phyloP scores from a whole-genome alignment of 2,888 invertebrate genomes.

The Morpho helenor region DNA sequence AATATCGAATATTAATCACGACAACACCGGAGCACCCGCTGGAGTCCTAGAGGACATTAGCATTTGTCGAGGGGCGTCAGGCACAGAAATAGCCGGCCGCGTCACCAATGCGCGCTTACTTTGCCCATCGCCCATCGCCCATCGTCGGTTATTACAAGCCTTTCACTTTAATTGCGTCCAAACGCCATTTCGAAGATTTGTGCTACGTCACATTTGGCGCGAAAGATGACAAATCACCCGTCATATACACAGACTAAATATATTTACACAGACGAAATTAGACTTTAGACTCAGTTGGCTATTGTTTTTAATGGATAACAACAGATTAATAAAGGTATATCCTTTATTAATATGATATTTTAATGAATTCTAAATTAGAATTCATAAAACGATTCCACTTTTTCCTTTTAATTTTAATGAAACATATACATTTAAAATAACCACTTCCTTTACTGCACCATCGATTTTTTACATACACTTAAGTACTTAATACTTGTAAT shows the following conservation, averaged over 20 bases:
- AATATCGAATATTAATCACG: slow-evolving; percentile 32
- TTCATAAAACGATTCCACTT: too few species aligned
- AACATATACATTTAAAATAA: too few species aligned
- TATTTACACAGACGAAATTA: not conserved
- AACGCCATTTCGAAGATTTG: slow-evolving; percentile 68
- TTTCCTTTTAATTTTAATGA: too few species aligned
- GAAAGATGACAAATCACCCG: slow-evolving; percentile 55
- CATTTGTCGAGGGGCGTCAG: slow-evolving; percentile 72
- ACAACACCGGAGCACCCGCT: slow-evolving; percentile 39
- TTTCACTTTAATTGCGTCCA: slow-evolving; percentile 59
- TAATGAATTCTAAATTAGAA: too few species aligned
- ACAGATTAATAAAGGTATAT: too few species aligned
- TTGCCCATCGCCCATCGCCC: slow-evolving; percentile 29
- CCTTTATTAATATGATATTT: too few species aligned
- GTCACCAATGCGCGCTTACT: slow-evolving; percentile 68
- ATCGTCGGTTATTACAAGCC: slow-evolving; percentile 70
- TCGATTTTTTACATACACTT: too few species aligned
- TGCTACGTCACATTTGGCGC: slow-evolving; percentile 67
- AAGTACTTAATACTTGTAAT: too few species aligned
- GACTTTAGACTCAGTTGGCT: too few species aligned
- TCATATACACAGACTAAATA: slow-evolving; percentile 21
- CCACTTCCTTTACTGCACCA: too few species aligned
- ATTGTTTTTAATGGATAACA: too few species aligned
- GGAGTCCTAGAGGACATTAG: slow-evolving; percentile 76
- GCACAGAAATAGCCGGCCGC: slow-evolving; percentile 69